Percentiles rank a stretch among this genome's conserved stretches.
phyloP scores from a whole-genome alignment of 2,113 vertebrate genomes.

The Oxyruncus cristatus region DNA sequence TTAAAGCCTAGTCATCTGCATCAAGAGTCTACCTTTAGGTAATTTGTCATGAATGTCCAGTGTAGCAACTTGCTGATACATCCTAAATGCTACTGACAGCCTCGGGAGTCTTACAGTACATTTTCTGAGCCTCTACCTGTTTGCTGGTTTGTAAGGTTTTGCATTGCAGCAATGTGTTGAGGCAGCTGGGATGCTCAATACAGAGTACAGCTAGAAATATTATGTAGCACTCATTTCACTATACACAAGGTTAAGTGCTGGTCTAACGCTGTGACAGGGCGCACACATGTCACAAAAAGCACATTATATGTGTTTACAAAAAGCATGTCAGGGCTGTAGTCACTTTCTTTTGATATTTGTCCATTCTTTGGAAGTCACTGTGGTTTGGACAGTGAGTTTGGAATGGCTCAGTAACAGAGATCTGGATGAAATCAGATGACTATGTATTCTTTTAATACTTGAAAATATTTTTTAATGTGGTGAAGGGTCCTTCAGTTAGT shows the following conservation, averaged over 20 bases:
- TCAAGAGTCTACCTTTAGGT: background rate
- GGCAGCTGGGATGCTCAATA: background rate
- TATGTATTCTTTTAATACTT: background rate
- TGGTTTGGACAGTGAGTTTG: background rate
- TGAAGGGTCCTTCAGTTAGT: background rate
- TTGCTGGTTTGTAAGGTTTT: background rate
- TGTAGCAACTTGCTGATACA: background rate
- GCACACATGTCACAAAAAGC: background rate
- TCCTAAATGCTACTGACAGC: background rate
- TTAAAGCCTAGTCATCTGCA: background rate
- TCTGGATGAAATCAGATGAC: background rate
- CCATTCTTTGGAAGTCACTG: background rate
- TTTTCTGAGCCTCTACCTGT: background rate
- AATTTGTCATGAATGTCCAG: background rate
- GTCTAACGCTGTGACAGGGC: background rate
- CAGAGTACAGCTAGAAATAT: background rate
- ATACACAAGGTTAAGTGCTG: background rate
- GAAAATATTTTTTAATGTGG: background rate
- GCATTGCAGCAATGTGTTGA: background rate
- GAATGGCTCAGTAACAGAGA: background rate
- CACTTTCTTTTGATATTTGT: background rate
- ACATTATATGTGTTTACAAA: background rate
- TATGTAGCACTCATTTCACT: background rate
- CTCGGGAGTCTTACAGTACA: background rate
- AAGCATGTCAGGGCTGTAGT: background rate